Conservation (phyloP, 2,888 invertebrate genomes). For the Spilosoma lubricipeda region DNA sequence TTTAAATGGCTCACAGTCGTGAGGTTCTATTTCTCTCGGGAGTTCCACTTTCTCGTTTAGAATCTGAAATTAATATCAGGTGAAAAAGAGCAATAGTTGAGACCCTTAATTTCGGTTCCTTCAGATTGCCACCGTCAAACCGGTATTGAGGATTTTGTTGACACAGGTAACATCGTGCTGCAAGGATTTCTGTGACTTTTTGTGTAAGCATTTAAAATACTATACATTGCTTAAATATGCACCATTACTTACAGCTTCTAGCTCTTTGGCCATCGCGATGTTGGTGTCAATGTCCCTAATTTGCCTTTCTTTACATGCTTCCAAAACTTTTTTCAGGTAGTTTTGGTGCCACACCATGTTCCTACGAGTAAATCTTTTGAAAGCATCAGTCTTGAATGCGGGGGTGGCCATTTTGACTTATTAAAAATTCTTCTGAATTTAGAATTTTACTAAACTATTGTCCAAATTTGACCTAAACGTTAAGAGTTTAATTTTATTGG, state of each 20-base stretch:
- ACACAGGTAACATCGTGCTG: neutral
- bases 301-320: constrained; percentile 70
- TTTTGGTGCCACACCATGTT: constrained; percentile 70
- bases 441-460: neutral
- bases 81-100: neutral
- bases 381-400: constrained; percentile 64
- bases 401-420: constrained; percentile 44
- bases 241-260: constrained; percentile 58
- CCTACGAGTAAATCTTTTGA: constrained; percentile 55
- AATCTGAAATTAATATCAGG: constrained; percentile 50
- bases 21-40: constrained; percentile 58
- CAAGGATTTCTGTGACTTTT: neutral
- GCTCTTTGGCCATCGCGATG: constrained; percentile 66
- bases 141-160: neutral
- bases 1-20: constrained; percentile 55
- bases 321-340: constrained; percentile 66
- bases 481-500: neutral
- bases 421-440: constrained; percentile 5
- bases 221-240: neutral
- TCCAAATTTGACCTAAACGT: neutral
- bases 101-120: neutral
- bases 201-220: neutral
- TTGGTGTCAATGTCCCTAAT: constrained; percentile 70
- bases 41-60: constrained; percentile 63
- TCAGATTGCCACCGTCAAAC: neutral